Base-by-base conservation (phyloP, 2,797 vertebrate genomes). In the Buceros bicornis region DNA sequence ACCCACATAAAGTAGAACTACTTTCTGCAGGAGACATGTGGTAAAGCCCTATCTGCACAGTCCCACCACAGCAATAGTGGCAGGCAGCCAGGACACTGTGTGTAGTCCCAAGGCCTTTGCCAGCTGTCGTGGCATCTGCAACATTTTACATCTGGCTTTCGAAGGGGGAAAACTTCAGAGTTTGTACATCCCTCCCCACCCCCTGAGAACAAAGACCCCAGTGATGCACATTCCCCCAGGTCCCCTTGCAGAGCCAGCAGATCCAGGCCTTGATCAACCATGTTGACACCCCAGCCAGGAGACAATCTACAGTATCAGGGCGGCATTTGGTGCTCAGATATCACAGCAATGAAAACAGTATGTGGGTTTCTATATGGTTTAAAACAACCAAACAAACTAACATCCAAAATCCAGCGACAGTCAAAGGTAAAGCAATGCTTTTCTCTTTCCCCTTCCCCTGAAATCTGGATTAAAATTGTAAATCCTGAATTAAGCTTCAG, bases 121-220 rank as follows among this genome's bases (percentile, higher is more conserved):
- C 95, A 95, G 65, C 95, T 94, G 89, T 83, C 79, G 85, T 33
- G 72, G 89, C 74, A 96, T 94, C 90, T 95, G 91, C 72, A 78
- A 56, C 14, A 18, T 72, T 96, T 96, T 91, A 92, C 31, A 96
- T 95, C 94, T 95, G 94, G 93, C 82, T 93, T 94, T 91, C 6
- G 43, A 89, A 87, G 37, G 33, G 64, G 50, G 37, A 85, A 87
- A 82, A 92, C 76, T 92, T 92, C 89, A 95, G 87, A 91, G 60
- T 47, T 58, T 65, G 25, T 70, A 74, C 35, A 50, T 94, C 66
- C 47, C 56, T 87, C 47, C 67, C 71, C 64, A 87, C 51, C 31
- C 73, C 54, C 33, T 11, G 45, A 93, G 96, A 95, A 97, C 95
- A 97, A 96, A 96, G 89, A 93, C 40, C 54, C 54, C 62, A 87